These are phyloP conservation scores for Hypomecis punctinalis DNA, from an alignment of 2,888 invertebrate genomes.

Conservation along the genomic window DNA sequence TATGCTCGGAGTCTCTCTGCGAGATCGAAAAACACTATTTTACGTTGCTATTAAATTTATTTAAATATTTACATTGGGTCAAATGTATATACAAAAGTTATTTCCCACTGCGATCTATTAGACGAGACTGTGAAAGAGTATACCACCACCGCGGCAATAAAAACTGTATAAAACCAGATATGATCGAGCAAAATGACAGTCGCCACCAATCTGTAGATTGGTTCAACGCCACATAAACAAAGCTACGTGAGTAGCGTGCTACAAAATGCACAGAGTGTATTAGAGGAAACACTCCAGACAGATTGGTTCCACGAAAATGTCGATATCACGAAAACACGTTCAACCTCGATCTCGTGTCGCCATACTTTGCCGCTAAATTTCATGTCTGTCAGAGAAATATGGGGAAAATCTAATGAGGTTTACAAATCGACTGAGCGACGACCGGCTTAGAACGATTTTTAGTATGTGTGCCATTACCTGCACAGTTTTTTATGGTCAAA, in stretches of 20 bases:
- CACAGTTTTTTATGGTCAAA: too few species aligned
- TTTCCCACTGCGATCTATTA: too few species aligned
- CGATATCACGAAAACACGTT: constrained; percentile 23
- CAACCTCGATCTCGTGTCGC: constrained; percentile 17
- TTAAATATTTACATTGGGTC: too few species aligned
- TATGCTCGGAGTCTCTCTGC: too few species aligned
- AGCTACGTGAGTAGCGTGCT: constrained; percentile 18
- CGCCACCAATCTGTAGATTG: constrained; percentile 17
- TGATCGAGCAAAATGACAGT: constrained; percentile 5
- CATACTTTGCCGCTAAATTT: constrained; percentile 16
- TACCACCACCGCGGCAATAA: too few species aligned
- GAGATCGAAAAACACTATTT: too few species aligned
- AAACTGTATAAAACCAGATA: too few species aligned
- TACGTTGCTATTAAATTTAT: too few species aligned
- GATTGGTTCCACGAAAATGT: constrained; percentile 26
- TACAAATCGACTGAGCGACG: constrained; percentile 10
- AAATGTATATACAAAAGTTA: too few species aligned
- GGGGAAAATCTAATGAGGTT: too few species aligned
- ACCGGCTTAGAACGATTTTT: neutral
- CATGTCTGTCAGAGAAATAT: neutral
- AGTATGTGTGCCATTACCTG: neutral
- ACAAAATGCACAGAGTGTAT: constrained; percentile 23
- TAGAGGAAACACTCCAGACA: constrained; percentile 25
- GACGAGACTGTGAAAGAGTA: too few species aligned
- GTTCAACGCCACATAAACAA: constrained; percentile 21